These are phyloP conservation scores for Procambarus clarkii DNA, from an alignment of 1,140 invertebrate genomes.

Conservation along the genomic window DNA sequence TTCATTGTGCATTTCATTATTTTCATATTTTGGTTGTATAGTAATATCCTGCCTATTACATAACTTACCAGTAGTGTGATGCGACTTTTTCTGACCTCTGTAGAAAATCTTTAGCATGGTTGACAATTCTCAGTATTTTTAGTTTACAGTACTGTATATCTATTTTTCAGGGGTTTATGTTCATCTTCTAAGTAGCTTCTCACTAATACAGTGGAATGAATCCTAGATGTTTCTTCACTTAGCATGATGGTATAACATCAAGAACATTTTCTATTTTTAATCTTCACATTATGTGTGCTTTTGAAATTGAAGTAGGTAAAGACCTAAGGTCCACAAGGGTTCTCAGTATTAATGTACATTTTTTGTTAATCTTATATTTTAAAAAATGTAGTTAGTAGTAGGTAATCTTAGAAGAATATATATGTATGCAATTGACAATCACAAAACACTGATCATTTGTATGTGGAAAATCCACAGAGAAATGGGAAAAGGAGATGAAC, in stretches of 20 bases:
- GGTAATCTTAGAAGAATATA: background rate
- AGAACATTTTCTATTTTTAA: slow-evolving; percentile 30
- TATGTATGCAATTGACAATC: no score
- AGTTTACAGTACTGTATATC: background rate
- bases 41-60: slow-evolving; percentile 23
- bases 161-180: slow-evolving; percentile 14
- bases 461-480: no score
- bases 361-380: background rate
- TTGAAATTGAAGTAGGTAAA: slow-evolving; percentile 8
- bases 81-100: slow-evolving; percentile 21
- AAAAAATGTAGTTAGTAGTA: background rate
- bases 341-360: background rate
- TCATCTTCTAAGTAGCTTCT: slow-evolving; percentile 41
- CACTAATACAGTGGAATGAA: slow-evolving; percentile 58
- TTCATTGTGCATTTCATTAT: background rate
- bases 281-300: slow-evolving; percentile 29
- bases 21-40: slow-evolving; percentile 7
- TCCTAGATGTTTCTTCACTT: slow-evolving; percentile 46
- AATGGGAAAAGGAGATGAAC: no score
- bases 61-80: slow-evolving; percentile 57
- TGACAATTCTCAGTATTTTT: background rate
- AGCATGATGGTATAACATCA: slow-evolving; percentile 48
- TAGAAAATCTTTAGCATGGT: slow-evolving; percentile 53
- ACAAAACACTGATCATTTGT: no score
- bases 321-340: slow-evolving; percentile 10